phyloP scores from a whole-genome alignment of 2,113 vertebrate species.

The Seriola dumerili region DNA sequence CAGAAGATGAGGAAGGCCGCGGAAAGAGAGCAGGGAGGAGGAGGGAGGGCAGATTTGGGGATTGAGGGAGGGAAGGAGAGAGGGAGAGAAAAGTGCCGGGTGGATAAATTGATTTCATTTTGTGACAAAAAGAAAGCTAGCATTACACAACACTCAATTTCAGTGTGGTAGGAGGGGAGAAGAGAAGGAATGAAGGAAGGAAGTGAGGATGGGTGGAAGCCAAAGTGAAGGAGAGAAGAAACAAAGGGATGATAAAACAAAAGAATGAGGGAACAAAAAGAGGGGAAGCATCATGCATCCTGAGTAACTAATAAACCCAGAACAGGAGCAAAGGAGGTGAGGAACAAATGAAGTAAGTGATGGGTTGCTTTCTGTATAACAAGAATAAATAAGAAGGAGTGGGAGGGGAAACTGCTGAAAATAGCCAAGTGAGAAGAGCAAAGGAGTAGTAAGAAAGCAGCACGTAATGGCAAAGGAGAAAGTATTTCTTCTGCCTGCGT shows the following conservation, averaged over 20 bases:
- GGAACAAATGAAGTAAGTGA: constrained; percentile 7
- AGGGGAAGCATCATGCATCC: constrained; percentile 27
- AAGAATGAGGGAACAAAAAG: constrained; percentile 48
- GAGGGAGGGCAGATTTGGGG: constrained; percentile 15
- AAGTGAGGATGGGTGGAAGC: constrained; percentile 17
- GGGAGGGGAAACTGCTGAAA: constrained; percentile 52
- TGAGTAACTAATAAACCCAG: constrained; percentile 41
- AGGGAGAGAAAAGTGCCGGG: constrained; percentile 51
- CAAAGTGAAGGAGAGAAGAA: constrained; percentile 34
- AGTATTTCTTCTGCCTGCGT: constrained; percentile 43
- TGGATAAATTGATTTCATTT: constrained; percentile 73
- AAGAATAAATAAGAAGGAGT: constrained; percentile 47
- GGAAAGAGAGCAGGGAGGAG: constrained; percentile 20
- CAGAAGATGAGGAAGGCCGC: constrained; percentile 64
- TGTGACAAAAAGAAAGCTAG: constrained; percentile 62
- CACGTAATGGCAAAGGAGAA: constrained; percentile 47
- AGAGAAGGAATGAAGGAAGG: constrained; percentile 12
- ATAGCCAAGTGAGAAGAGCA: constrained; percentile 55
- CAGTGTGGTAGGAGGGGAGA: constrained; percentile 15
- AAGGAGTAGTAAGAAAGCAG: constrained; percentile 50
- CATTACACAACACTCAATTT: constrained; percentile 53
- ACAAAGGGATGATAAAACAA: constrained; percentile 36
- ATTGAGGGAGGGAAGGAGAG: constrained; percentile 33
- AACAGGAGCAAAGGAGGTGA: constrained; percentile 46
- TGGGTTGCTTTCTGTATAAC: constrained; percentile 42